Conservation (phyloP, 2,888 invertebrate genomes). For the Diabrotica balteata region DNA sequence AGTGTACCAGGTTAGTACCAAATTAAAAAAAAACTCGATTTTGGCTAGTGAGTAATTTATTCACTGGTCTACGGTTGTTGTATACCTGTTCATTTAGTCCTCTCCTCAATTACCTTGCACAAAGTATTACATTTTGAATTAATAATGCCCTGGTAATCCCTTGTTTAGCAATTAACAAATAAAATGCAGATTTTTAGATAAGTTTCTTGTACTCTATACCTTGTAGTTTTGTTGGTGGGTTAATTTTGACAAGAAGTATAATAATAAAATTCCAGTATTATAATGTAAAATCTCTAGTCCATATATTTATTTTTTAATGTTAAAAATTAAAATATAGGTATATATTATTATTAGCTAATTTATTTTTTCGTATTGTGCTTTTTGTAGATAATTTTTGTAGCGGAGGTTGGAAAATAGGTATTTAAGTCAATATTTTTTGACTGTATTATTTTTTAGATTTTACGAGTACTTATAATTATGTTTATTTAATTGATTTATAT, state of each 20-base stretch:
- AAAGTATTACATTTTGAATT: too few relatives aligned
- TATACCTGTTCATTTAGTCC: too few relatives aligned
- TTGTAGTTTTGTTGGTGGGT: too few relatives aligned
- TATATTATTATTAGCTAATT: neutral
- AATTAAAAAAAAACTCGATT: too few relatives aligned
- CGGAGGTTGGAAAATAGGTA: neutral
- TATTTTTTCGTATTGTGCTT: constrained; percentile 8
- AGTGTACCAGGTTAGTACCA: too few relatives aligned
- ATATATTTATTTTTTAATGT: constrained; percentile 22
- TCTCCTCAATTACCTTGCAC: too few relatives aligned
- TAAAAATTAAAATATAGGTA: constrained; percentile 2
- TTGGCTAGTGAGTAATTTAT: too few relatives aligned
- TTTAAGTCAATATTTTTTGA: neutral
- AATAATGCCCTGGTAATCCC: neutral
- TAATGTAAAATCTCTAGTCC: constrained; percentile 25
- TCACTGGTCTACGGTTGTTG: too few relatives aligned
- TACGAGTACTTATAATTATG: constrained; percentile 1
- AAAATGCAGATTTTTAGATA: too few relatives aligned
- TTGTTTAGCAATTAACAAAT: neutral
- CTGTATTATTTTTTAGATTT: constrained; percentile 14
- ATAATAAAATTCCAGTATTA: constrained; percentile 20
- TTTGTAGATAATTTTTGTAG: constrained; percentile 6
- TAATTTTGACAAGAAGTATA: too few relatives aligned
- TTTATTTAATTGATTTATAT: constrained; percentile 11
- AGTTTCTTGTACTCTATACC: too few relatives aligned